Conservation (phyloP, 2,888 invertebrate species). For the Bombylius major region DNA sequence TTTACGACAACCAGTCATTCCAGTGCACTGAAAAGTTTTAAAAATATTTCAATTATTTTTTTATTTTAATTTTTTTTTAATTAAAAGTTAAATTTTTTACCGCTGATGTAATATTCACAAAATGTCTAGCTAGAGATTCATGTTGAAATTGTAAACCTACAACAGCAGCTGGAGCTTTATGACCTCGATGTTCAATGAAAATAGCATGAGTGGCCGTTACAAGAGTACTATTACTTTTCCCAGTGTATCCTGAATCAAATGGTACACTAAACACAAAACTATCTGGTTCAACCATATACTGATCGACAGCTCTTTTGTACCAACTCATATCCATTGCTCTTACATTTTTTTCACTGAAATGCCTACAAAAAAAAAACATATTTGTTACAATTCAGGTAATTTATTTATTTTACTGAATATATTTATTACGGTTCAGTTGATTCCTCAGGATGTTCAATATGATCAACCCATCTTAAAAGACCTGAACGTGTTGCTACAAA, state of each 20-base stretch:
- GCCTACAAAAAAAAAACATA: slow-evolving; percentile 40
- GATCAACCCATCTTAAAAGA: slow-evolving; percentile 76
- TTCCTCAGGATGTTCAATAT: slow-evolving; percentile 43
- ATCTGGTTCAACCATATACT: slow-evolving; percentile 71
- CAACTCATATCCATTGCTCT: slow-evolving; percentile 78
- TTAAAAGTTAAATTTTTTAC: slow-evolving; percentile 38
- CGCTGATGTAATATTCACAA: slow-evolving; percentile 77
- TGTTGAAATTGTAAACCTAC: slow-evolving; percentile 85
- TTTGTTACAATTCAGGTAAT: no score
- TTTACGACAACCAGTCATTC: slow-evolving; percentile 58
- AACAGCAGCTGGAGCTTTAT: slow-evolving; percentile 78
- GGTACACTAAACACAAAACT: slow-evolving; percentile 77
- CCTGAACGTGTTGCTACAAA: slow-evolving; percentile 88
- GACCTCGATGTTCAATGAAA: slow-evolving; percentile 70
- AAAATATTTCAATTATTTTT: background rate
- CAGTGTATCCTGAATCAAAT: slow-evolving; percentile 35
- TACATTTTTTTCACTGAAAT: slow-evolving; percentile 67
- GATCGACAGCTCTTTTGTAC: slow-evolving; percentile 85
- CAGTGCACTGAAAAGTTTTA: slow-evolving; percentile 44
- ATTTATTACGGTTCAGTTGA: slow-evolving; percentile 54
- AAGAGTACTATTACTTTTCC: slow-evolving; percentile 44
- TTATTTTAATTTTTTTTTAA: background rate
- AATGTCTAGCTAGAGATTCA: slow-evolving; percentile 68
- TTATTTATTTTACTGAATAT: background rate
- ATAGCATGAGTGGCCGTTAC: slow-evolving; percentile 87